These are phyloP conservation scores for Montipora foliosa DNA, from an alignment of 64 coral and sea anemone species.

Conservation along the genomic window DNA sequence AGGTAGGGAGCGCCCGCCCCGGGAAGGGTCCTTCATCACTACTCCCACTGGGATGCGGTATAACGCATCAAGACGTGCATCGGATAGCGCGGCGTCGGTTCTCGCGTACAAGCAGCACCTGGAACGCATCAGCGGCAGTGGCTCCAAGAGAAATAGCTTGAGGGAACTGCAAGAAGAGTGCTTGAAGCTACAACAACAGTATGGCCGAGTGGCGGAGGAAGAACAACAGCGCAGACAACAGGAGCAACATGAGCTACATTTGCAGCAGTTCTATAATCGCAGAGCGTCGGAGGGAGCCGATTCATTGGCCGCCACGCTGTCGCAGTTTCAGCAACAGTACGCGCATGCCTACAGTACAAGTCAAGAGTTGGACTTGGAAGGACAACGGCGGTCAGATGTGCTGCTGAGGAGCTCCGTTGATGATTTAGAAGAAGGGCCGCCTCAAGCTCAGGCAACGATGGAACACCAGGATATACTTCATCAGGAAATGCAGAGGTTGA, in stretches of 20 bases:
- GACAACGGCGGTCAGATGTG: conserved; percentile 21
- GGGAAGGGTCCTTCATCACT: conserved; percentile 75
- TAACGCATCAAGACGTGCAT: conserved; percentile 86
- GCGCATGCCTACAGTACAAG: conserved; percentile 55
- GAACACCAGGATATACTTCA: conserved; percentile 85
- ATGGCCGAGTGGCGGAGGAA: conserved; percentile 70
- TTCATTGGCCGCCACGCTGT: conserved; percentile 74
- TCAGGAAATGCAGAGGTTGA: conserved; percentile 90
- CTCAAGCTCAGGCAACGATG: neutral
- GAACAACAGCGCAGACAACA: conserved; percentile 89
- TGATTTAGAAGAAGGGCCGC: conserved; percentile 52
- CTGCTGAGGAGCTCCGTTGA: conserved; percentile 57
- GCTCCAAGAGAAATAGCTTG: conserved; percentile 84
- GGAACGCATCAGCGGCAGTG: conserved; percentile 81
- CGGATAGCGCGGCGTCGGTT: conserved; percentile 91
- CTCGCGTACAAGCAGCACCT: conserved; percentile 97
- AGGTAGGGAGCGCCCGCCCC: conserved; percentile 73
- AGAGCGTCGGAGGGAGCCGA: conserved; percentile 94
- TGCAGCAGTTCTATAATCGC: conserved; percentile 74
- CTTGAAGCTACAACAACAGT: conserved; percentile 91
- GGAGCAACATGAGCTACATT: conserved; percentile 89
- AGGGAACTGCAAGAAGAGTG: conserved; percentile 92
- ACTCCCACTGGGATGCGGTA: conserved; percentile 88
- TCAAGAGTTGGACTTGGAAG: conserved; percentile 69
- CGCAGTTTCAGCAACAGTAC: conserved; percentile 86